phyloP scores from a whole-genome alignment of 2,797 vertebrate genomes.

The Poecilia velifera region DNA sequence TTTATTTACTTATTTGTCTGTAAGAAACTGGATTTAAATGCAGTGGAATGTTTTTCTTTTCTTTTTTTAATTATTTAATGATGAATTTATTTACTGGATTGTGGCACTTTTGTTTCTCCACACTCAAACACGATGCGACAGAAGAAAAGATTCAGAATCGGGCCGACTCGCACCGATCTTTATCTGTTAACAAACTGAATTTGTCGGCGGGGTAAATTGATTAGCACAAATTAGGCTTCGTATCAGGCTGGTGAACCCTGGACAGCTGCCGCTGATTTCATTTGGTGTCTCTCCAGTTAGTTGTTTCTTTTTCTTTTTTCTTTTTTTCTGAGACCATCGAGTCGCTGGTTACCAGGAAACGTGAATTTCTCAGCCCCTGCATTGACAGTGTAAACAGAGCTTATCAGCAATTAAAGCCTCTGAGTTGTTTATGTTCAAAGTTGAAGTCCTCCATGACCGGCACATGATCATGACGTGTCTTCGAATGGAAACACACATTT shows the following conservation, averaged over 20 bases:
- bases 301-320: conserved; percentile 18
- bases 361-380: conserved; percentile 19
- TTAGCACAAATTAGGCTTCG: conserved; percentile 50
- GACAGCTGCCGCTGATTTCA: conserved; percentile 45
- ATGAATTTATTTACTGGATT: not conserved
- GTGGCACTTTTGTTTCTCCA: not conserved
- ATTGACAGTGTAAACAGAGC: conserved; percentile 29
- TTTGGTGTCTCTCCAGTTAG: conserved; percentile 46
- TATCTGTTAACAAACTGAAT: conserved; percentile 29
- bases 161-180: not conserved
- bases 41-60: not conserved
- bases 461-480: conserved; percentile 3
- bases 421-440: conserved; percentile 29
- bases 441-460: conserved; percentile 16
- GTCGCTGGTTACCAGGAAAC: conserved; percentile 39
- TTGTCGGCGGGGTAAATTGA: conserved; percentile 45
- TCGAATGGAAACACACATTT: not conserved
- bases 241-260: conserved; percentile 30
- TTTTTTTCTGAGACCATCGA: conserved; percentile 25
- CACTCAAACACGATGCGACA: not conserved
- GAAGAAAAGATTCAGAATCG: not conserved
- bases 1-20: not conserved
- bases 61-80: not conserved
- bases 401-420: conserved; percentile 23
- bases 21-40: not conserved